Evolutionary conservation across 2,888 invertebrate species (phyloP).

Genomic region (Eurytoma adleriae): DNA sequence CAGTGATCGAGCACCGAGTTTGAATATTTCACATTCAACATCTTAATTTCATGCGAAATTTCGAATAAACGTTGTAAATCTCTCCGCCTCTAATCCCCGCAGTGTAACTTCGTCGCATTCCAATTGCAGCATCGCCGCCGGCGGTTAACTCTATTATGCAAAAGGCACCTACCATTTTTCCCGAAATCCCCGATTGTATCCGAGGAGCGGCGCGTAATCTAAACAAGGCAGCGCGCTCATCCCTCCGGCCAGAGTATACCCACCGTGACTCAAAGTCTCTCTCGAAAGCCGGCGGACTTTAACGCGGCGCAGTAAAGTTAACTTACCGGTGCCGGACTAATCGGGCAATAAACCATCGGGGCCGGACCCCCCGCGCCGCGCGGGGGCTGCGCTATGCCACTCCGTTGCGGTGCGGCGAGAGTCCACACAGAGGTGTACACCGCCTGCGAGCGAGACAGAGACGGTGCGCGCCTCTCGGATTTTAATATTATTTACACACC

Average conservation of each 20-base stretch:
- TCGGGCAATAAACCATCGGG: constrained; percentile 51
- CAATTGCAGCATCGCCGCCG: neutral
- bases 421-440: no score
- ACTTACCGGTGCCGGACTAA: constrained; percentile 40
- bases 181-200: neutral
- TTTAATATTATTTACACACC: constrained; percentile 42
- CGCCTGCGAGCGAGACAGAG: neutral
- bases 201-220: neutral
- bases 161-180: no score
- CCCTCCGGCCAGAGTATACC: neutral
- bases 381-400: neutral
- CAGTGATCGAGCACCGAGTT: no score
- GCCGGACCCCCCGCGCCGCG: constrained; percentile 1
- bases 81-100: no score
- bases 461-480: neutral
- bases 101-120: no score
- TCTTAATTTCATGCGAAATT: no score
- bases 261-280: constrained; percentile 36
- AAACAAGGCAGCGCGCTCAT: neutral
- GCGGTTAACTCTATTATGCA: neutral
- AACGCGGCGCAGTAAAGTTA: constrained; percentile 32
- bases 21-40: no score
- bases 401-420: constrained; percentile 1
- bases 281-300: constrained; percentile 15
- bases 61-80: no score